Base-by-base conservation (phyloP, 2,888 invertebrate species). In the Portevinia maculata region DNA sequence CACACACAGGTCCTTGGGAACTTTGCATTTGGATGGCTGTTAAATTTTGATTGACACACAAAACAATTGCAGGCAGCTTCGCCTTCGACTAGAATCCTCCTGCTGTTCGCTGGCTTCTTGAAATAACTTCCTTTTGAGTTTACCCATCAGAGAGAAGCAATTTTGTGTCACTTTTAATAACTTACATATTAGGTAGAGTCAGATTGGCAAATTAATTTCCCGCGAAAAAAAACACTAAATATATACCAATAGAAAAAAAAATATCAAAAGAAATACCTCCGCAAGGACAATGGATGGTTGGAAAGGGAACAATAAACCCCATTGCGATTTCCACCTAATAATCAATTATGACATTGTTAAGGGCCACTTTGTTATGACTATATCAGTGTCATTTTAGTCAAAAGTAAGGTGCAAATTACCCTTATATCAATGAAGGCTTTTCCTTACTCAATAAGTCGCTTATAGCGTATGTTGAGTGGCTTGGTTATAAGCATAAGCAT, bases 171-270 rank as follows among this genome's bases (percentile, higher is more conserved):
- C 75, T 67, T 75, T 79, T 79, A 79, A 79, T 79, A 79, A 79
- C 79, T 79, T 74, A 75, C 79, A 69, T 75, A 79, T 79, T 67
- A 75, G 41, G 8, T 53, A 7, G 11, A 44, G 44, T 62, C 55
- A 55, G 69, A 79, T 69, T 75, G 79, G 79, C 75, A 75, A 79
- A 79, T 75, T 79, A 57, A 79, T 74, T 60, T 74, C 67, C 48
- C 30, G 30, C 28, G 6, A 50, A 44, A 24, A 17, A 32, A 21
- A 19, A 8, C 9, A 44, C 9, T 21, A 59, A 17, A 13, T 1
- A 13, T 13, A 37, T 13, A 37, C 7, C 4, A 39, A 46, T 19
- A 13, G 17, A 1, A 19, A 37, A 30, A 6, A 9, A n/a, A n/a
- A n/a, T n/a, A n/a, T n/a, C n/a, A n/a, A n/a, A 19, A 44, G 6